These are phyloP conservation scores for Microplitis demolitor DNA, from an alignment of 1,140 invertebrate species.

Conservation along the genomic window DNA sequence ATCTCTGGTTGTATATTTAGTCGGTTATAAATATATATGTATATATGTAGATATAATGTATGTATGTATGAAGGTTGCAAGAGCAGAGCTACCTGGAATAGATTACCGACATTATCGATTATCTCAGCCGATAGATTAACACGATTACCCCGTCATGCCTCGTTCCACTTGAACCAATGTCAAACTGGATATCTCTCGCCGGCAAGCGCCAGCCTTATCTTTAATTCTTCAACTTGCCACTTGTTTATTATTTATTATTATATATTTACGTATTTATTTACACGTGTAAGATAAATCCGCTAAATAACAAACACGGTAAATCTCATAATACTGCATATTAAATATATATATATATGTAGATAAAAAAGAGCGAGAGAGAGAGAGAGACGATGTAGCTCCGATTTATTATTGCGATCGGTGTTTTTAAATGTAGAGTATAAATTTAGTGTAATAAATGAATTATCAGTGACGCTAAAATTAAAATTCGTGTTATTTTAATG, in stretches of 20 bases:
- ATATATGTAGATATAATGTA: neutral
- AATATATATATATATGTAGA: too few species aligned
- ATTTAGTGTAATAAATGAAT: too few species aligned
- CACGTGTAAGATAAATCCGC: neutral
- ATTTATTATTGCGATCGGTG: too few species aligned
- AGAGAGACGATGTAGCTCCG: too few species aligned
- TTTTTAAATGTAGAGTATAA: too few species aligned
- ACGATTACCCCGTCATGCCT: slow-evolving; percentile 46
- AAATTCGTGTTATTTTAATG: too few species aligned
- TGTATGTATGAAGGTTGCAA: slow-evolving; percentile 15
- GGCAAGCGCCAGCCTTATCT: neutral
- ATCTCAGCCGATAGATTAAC: slow-evolving; percentile 49
- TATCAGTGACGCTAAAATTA: too few species aligned
- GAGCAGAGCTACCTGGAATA: slow-evolving; percentile 41
- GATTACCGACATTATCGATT: slow-evolving; percentile 52
- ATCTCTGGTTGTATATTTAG: neutral
- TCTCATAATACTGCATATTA: too few species aligned
- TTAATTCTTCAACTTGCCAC: slow-evolving; percentile 6
- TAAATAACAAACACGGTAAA: too few species aligned
- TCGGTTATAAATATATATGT: slow-evolving; percentile 7
- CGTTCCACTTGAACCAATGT: slow-evolving; percentile 47
- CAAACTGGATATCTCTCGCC: slow-evolving; percentile 39
- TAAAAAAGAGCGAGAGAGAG: too few species aligned
- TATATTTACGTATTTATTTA: neutral
- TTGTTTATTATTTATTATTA: neutral